These are phyloP conservation scores for Microplitis manilae DNA, from an alignment of 2,888 invertebrate genomes.

Conservation along the genomic window DNA sequence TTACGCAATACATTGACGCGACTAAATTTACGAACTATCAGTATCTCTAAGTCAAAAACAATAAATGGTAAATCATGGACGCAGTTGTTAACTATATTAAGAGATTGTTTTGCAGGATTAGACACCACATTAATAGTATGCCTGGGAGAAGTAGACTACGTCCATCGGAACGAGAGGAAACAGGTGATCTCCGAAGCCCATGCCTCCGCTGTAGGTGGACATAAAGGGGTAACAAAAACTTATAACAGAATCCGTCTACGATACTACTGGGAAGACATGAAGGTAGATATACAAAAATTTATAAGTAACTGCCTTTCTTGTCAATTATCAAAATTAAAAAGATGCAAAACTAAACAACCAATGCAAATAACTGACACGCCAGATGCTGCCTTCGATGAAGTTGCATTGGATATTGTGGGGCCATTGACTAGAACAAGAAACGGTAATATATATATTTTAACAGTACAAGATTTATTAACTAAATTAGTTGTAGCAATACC, in stretches of 20 bases:
- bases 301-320: too few species aligned
- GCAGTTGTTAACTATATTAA: too few species aligned
- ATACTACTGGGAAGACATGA: slow-evolving; percentile 37
- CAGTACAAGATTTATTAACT: slow-evolving; percentile 34
- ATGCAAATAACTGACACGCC: background rate
- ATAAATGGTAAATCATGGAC: too few species aligned
- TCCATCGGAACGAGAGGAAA: background rate
- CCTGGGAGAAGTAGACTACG: background rate
- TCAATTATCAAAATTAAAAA: slow-evolving; percentile 8
- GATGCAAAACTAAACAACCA: background rate
- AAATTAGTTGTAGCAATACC: slow-evolving; percentile 35
- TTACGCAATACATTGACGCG: too few species aligned
- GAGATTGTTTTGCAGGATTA: too few species aligned
- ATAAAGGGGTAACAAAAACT: slow-evolving; percentile 35
- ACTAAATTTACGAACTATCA: too few species aligned
- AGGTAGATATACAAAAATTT: background rate
- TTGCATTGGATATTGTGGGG: slow-evolving; percentile 45
- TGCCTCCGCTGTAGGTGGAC: slow-evolving; percentile 28
- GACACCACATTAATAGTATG: background rate
- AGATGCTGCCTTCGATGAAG: slow-evolving; percentile 42
- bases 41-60: too few species aligned
- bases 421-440: slow-evolving; percentile 25
- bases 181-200: slow-evolving; percentile 28
- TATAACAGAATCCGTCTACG: slow-evolving; percentile 21
- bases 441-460: slow-evolving; percentile 28